A percentile compares a stretch with the other conserved stretches of the same genome.
Evolutionary conservation across 2,888 invertebrate species (phyloP).

Genomic region (Chorisops tibialis): DNA sequence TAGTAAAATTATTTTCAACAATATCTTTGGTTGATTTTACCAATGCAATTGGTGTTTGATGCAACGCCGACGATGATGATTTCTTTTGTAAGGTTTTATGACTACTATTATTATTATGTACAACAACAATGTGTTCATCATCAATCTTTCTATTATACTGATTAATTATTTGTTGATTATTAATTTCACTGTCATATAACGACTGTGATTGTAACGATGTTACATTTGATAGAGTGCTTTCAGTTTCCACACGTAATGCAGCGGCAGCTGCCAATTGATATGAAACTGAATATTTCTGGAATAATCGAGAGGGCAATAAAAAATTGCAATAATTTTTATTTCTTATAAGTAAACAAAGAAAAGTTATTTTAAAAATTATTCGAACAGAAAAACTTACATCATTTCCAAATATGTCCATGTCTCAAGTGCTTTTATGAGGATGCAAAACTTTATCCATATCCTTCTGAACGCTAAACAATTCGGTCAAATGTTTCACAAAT

Average conservation of each 20-base stretch:
- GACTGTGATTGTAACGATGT: conserved; percentile 51
- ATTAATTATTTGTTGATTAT: conserved; percentile 26
- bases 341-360: not conserved
- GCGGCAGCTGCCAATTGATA: conserved; percentile 13
- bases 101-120: conserved; percentile 30
- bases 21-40: conserved; percentile 4
- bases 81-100: conserved; percentile 29
- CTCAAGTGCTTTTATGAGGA: conserved; percentile 52
- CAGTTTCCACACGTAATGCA: conserved; percentile 40
- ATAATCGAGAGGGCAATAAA: no score
- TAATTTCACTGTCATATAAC: conserved; percentile 45
- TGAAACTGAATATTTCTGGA: conserved; percentile 12
- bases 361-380: not conserved
- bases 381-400: conserved; percentile 34
- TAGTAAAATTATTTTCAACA: not conserved
- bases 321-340: no score
- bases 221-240: conserved; percentile 51
- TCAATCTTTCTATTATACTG: conserved; percentile 10
- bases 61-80: conserved; percentile 8
- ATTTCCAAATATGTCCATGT: conserved; percentile 45
- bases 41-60: conserved; percentile 6
- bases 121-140: conserved; percentile 31
- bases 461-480: conserved; percentile 49
- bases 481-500: conserved; percentile 49
- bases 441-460: conserved; percentile 52